Base-by-base conservation (phyloP, 2,113 vertebrate species). In the Lophochroa leadbeateri region DNA sequence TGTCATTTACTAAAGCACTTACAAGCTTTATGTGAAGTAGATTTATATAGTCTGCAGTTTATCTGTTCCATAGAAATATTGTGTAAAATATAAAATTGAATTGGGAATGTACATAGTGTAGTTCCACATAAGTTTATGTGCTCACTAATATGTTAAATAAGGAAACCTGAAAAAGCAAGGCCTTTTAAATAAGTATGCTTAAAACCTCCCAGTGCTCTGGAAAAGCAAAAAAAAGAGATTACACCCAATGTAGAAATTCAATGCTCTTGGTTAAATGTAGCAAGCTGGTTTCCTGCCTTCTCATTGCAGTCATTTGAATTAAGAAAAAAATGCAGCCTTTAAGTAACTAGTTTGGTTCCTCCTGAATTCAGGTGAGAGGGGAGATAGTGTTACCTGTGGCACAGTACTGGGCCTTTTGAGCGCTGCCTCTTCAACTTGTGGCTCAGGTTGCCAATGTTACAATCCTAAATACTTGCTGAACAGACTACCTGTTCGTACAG, bases 401-500 rank as follows among this genome's bases (percentile, higher is more conserved):
- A 91, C 67, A 94, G 93, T 88, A 9, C 90, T 95, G 92, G 11
- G 79, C 93, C 92, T 97, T 97, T 93, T 92, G 88, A 96, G 86
- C 7, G 1, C 77, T 95, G 63, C 97, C 95, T 97, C 89, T 93
- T 96, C 95, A 92, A 43, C 95, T 93, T 86, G 55, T 93, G 13
- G 94, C 97, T 98, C 96, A 89, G 89, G 93, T 98, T 98, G 97
- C 98, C 96, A 95, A 50, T 97, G 96, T 98, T 98, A 96, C 86
- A 97, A 69, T 97, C 89, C 95, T 75, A 97, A 97, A 98, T 97
- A 87, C 93, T 94, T 97, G 86, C 88, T 97, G 96, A 98, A 97
- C 95, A 97, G 96, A 97, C 60, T 97, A 76, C 98, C 97, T 98
- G 98, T 98, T 98, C 97, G 96, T 98, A 98, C 98, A 98, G 97